Conservation (phyloP, 2,113 vertebrate genomes). For the Mohoua ochrocephala region DNA sequence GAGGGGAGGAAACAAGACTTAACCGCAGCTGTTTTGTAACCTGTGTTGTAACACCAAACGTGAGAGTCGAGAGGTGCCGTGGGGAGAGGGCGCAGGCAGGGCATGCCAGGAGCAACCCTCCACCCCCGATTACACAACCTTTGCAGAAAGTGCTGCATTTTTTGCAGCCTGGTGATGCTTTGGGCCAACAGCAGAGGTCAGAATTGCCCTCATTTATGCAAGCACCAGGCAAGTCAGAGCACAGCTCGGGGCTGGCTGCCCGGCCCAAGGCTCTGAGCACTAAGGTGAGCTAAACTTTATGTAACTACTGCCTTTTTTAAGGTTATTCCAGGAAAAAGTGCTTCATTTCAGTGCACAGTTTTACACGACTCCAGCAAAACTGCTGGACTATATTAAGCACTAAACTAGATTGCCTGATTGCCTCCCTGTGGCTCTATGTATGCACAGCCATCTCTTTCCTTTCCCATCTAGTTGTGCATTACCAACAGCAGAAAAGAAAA, state of each 20-base stretch:
- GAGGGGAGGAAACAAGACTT: not conserved
- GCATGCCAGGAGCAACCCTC: not conserved
- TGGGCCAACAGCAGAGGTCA: conserved; percentile 41
- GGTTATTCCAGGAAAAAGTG: not conserved
- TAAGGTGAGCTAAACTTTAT: not conserved
- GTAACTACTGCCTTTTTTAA: not conserved
- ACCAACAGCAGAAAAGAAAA: accelerated
- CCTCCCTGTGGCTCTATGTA: accelerated
- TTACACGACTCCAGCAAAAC: not conserved
- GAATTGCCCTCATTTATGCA: conserved; percentile 13
- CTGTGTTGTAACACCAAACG: not conserved
- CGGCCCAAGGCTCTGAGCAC: not conserved
- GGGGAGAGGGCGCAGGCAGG: not conserved
- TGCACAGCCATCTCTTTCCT: not conserved
- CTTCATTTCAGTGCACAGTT: not conserved
- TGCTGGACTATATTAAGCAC: not conserved
- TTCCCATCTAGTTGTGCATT: not conserved
- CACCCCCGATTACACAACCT: not conserved
- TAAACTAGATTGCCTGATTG: not conserved
- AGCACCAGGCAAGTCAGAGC: not conserved
- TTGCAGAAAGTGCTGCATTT: not conserved
- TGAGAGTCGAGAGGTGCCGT: not conserved
- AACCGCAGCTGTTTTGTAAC: conserved; percentile 19
- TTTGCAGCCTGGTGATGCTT: not conserved
- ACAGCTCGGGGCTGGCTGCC: not conserved